A percentile compares a stretch with the other conserved stretches of the same genome.
Evolutionary conservation across 2,888 invertebrate species (phyloP).

Genomic region (Drepanosiphum platanoidis): DNA sequence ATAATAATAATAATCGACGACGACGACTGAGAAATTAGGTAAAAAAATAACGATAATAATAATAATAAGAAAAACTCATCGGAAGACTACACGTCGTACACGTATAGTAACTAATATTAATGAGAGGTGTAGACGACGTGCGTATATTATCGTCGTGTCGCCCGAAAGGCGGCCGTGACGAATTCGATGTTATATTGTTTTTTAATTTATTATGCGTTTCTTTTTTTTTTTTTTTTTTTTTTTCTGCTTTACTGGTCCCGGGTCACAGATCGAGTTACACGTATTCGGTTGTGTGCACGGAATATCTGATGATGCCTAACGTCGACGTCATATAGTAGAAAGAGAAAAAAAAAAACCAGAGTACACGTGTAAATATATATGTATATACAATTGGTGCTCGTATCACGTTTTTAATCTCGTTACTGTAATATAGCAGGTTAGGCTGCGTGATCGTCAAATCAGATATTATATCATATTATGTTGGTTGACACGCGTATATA

Average conservation of each 20-base stretch:
- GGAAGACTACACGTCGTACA: not conserved
- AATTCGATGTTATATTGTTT: conserved; percentile 16
- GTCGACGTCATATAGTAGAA: not conserved
- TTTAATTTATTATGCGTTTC: not conserved
- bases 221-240: not conserved
- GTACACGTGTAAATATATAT: not conserved
- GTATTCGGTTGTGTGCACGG: not conserved
- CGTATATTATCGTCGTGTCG: no score
- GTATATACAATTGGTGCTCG: not conserved
- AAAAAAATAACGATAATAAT: not conserved
- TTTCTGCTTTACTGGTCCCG: not conserved
- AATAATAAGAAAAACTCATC: not conserved
- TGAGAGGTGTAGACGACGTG: no score
- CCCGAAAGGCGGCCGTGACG: not conserved
- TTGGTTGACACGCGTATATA: not conserved
- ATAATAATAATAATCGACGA: not conserved
- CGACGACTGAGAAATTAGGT: not conserved
- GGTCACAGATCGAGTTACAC: conserved; percentile 27
- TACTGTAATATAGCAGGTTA: not conserved
- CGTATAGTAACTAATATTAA: no score
- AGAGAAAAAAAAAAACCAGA: not conserved
- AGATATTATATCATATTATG: not conserved
- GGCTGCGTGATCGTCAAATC: not conserved
- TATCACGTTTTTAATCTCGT: conserved; percentile 9
- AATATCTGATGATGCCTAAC: not conserved